phyloP scores from a whole-genome alignment of 2,888 invertebrate genomes.

The Eumacrocentrus americanus region DNA sequence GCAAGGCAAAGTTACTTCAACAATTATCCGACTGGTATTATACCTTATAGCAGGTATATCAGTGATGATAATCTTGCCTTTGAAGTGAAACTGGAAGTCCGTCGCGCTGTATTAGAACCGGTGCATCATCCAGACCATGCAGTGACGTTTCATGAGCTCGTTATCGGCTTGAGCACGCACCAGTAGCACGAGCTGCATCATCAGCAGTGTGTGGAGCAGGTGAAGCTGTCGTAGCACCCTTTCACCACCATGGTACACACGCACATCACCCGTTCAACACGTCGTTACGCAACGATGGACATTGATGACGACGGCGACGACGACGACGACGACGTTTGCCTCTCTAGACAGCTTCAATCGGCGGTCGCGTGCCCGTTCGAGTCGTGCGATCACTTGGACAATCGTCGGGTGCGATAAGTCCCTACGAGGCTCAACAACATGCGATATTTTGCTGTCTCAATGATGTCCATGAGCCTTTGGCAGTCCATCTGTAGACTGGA shows the following conservation, averaged over 20 bases:
- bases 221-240: conserved; percentile 42
- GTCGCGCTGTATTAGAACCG: background rate
- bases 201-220: conserved; percentile 35
- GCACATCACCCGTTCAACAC: conserved; percentile 18
- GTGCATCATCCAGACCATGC: background rate
- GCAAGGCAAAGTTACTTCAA: too few relatives aligned
- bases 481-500: too few relatives aligned
- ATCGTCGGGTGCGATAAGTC: conserved; percentile 37
- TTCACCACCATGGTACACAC: conserved; percentile 26
- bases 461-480: too few relatives aligned
- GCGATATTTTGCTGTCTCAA: background rate
- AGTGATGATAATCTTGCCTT: background rate
- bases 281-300: conserved; percentile 15
- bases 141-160: conserved; percentile 9
- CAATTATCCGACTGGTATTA: too few relatives aligned
- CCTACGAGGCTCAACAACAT: conserved; percentile 30
- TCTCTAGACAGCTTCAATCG: conserved; percentile 16
- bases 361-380: conserved; percentile 35
- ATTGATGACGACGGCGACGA: background rate
- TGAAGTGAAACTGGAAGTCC: background rate
- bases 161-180: conserved; percentile 36
- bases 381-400: conserved; percentile 31
- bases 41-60: background rate
- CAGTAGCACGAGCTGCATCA: conserved; percentile 26
- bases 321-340: background rate